These are phyloP conservation scores for Mionectes olivaceus DNA, from an alignment of 2,797 vertebrate species.

Conservation along the genomic window DNA sequence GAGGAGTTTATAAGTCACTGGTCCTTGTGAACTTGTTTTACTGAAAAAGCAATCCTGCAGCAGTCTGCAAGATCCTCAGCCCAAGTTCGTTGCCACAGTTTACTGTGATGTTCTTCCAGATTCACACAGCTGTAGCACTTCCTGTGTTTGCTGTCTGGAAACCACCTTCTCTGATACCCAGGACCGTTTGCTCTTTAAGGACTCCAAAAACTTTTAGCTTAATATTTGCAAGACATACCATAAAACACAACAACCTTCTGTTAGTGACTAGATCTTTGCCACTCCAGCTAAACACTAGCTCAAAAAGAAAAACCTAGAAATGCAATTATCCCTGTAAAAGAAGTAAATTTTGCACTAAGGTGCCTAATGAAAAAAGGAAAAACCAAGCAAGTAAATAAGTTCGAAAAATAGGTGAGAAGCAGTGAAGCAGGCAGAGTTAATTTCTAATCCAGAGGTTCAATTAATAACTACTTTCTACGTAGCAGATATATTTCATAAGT, in stretches of 20 bases:
- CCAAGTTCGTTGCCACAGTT: not conserved
- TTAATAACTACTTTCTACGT: not conserved
- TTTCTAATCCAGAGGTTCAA: not conserved
- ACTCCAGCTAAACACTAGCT: not conserved
- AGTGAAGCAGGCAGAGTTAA: not conserved
- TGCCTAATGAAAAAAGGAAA: not conserved
- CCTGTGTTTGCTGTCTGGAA: constrained; percentile 22
- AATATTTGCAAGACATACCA: not conserved
- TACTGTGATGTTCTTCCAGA: constrained; percentile 12
- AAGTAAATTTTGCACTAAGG: not conserved
- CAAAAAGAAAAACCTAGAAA: not conserved
- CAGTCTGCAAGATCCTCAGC: not conserved
- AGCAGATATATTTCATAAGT: not conserved
- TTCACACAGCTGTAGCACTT: not conserved
- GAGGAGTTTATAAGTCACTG: not conserved
- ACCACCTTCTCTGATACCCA: not conserved
- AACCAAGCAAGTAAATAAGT: not conserved
- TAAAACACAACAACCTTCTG: not conserved
- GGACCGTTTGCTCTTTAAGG: not conserved
- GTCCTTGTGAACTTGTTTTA: not conserved
- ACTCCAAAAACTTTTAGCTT: not conserved
- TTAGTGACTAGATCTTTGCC: not conserved
- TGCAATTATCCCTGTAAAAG: not conserved
- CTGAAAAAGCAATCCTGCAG: not conserved
- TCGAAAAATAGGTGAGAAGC: not conserved